These are phyloP conservation scores for Caenorhabditis inopinata DNA, from an alignment of 1,140 invertebrate genomes.

Conservation along the genomic window DNA sequence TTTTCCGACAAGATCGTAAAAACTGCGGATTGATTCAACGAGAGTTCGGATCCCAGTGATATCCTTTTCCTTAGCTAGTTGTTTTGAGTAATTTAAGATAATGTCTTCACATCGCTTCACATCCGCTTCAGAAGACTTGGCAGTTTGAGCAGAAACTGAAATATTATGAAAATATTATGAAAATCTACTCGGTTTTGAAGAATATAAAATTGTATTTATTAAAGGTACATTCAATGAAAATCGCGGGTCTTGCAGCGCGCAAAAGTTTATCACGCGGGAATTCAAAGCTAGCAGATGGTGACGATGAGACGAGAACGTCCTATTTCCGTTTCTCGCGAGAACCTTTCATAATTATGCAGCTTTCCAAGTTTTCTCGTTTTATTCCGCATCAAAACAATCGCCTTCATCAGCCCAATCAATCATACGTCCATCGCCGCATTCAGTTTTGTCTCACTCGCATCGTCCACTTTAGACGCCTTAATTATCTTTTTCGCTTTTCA, in stretches of 20 bases:
- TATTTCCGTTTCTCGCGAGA: background rate
- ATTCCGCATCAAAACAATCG: background rate
- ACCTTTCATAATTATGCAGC: background rate
- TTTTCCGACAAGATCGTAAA: conserved; percentile 76
- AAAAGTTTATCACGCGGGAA: background rate
- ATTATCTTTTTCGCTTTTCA: background rate
- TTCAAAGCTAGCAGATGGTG: background rate
- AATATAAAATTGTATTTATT: no score
- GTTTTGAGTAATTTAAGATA: conserved; percentile 52
- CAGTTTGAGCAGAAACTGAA: background rate
- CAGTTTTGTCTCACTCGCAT: background rate
- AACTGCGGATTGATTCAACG: conserved; percentile 72
- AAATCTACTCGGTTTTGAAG: no score
- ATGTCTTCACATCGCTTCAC: conserved; percentile 55
- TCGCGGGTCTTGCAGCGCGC: background rate
- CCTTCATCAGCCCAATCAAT: conserved; percentile 10
- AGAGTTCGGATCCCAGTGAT: conserved; percentile 79
- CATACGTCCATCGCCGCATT: background rate
- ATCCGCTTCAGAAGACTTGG: conserved; percentile 48
- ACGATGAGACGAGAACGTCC: no score
- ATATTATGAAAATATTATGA: no score
- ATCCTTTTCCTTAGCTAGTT: conserved; percentile 52
- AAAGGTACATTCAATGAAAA: background rate
- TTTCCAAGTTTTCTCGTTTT: background rate
- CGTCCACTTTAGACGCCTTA: no score